phyloP scores from a whole-genome alignment of 2,113 vertebrate genomes.

The Emydocephalus ijimae region DNA sequence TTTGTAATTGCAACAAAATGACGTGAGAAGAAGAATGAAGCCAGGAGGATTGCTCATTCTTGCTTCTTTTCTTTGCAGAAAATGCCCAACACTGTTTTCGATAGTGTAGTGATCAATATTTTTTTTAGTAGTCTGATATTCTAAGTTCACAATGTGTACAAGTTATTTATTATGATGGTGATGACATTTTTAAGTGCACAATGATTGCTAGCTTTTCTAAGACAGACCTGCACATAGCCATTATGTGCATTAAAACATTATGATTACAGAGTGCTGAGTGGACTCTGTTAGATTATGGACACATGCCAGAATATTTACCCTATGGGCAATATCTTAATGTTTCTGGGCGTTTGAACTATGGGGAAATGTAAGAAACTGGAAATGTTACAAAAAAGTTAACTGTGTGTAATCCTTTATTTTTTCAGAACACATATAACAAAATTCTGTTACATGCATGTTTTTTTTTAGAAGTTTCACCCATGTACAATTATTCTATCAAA shows the following conservation, averaged over 20 bases:
- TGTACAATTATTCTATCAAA: background rate
- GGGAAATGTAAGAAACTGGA: background rate
- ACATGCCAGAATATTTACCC: background rate
- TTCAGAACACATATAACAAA: background rate
- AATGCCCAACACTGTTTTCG: background rate
- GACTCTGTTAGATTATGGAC: background rate
- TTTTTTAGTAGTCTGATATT: background rate
- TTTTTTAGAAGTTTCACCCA: background rate
- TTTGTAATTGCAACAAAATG: background rate
- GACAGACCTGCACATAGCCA: background rate
- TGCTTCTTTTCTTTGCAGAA: background rate
- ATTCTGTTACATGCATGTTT: background rate
- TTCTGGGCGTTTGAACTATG: background rate
- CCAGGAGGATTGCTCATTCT: background rate
- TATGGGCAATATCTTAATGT: background rate
- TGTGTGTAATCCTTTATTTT: background rate
- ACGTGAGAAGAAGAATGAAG: background rate
- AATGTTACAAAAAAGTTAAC: background rate
- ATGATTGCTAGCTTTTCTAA: background rate
- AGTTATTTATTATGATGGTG: background rate
- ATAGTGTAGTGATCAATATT: background rate
- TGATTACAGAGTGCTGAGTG: background rate
- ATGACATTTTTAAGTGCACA: background rate
- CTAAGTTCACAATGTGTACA: background rate
- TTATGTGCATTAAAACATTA: background rate